Percentiles rank a stretch among this genome's conserved stretches.
These are phyloP conservation scores for Agonopterix heracliana DNA, from an alignment of 2,888 invertebrate genomes.

Conservation along the genomic window DNA sequence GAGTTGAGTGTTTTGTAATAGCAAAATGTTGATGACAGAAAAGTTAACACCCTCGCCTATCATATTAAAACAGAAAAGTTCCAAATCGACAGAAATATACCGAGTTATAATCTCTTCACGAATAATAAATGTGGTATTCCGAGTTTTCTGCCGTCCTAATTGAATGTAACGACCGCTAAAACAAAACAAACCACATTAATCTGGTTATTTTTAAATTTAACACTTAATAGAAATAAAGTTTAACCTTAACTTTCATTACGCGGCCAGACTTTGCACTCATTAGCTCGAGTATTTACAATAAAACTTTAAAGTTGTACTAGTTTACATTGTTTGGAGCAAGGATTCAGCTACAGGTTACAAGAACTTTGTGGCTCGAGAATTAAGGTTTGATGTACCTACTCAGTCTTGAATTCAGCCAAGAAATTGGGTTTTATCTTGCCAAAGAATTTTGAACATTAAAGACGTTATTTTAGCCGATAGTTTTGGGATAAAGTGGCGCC, in stretches of 20 bases:
- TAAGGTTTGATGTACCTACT: background rate
- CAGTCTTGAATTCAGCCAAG: background rate
- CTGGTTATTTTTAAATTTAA: slow-evolving; percentile 9
- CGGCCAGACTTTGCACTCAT: slow-evolving; percentile 32
- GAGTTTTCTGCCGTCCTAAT: slow-evolving; percentile 1
- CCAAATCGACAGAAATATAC: too few relatives aligned
- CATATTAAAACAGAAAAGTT: too few relatives aligned
- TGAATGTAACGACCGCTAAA: slow-evolving; percentile 4
- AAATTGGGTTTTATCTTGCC: background rate
- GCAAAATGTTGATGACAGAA: too few relatives aligned
- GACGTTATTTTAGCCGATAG: too few relatives aligned
- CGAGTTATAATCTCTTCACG: too few relatives aligned
- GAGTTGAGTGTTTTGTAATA: too few relatives aligned
- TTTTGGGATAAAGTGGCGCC: too few relatives aligned
- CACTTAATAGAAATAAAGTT: slow-evolving; percentile 23
- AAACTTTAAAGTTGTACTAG: slow-evolving; percentile 30
- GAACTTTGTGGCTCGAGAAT: slow-evolving; percentile 5
- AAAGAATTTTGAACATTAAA: too few relatives aligned
- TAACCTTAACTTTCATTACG: slow-evolving; percentile 29
- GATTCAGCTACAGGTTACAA: slow-evolving; percentile 7
- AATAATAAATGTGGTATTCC: too few relatives aligned
- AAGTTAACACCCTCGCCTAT: too few relatives aligned
- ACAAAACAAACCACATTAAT: slow-evolving; percentile 2
- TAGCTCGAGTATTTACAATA: slow-evolving; percentile 39
- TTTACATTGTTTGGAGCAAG: slow-evolving; percentile 23